Evolutionary conservation across 2,797 vertebrate species (phyloP).

Genomic region (Apodemus agrarius): DNA sequence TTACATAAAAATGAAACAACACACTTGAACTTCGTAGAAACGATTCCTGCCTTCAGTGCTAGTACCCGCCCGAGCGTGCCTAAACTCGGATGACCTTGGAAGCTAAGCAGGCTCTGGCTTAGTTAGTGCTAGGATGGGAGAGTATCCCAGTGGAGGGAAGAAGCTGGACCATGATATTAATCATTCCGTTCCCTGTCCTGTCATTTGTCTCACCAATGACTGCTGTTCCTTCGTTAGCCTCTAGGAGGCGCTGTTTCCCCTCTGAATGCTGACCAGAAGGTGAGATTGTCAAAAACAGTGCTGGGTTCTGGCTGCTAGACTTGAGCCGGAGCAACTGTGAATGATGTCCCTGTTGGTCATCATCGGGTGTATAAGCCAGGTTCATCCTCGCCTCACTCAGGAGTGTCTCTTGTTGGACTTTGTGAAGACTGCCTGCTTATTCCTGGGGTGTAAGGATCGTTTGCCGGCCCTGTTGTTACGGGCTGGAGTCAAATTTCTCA

Average conservation of each 20-base stretch:
- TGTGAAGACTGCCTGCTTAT: not conserved
- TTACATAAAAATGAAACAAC: constrained; percentile 9
- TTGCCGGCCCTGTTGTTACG: not conserved
- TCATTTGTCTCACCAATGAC: not conserved
- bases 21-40: not conserved
- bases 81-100: not conserved
- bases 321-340: not conserved
- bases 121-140: not conserved
- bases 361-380: not conserved
- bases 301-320: not conserved
- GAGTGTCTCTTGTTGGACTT: not conserved
- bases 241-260: constrained; percentile 35
- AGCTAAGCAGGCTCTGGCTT: not conserved
- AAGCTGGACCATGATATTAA: not conserved
- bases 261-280: not conserved
- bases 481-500: not conserved
- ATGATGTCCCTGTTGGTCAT: not conserved
- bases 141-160: not conserved
- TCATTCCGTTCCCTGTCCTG: not conserved
- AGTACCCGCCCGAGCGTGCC: not conserved
- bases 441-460: not conserved
- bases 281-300: not conserved
- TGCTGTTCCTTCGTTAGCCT: constrained; percentile 3
- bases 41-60: not conserved
- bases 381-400: not conserved